Evolutionary conservation across 2,797 vertebrate species (phyloP), one percentile per base, ranked within the genome.

Genomic region (Enteromius treurensis): DNA sequence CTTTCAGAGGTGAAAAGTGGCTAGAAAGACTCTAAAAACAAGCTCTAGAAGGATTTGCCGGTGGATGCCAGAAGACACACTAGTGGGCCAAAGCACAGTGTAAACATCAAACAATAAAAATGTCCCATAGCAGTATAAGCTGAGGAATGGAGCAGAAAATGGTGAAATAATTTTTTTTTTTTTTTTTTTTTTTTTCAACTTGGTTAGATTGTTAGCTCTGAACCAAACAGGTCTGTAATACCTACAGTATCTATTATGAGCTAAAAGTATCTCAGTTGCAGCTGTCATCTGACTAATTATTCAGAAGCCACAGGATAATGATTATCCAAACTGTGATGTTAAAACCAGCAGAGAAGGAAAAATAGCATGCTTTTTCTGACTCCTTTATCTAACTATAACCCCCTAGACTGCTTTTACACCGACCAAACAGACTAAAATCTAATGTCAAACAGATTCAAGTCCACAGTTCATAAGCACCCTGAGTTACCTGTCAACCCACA

Each of bases 1-100:
- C 80, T 81, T 81, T 64, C 69, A 81, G 29, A 82, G 71, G 60
- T 75, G 60, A 65, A 82, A 82, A 73, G 40, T 73, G 79, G 55
- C 80, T 10, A 23, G 71, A 53, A 75, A 75, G 45, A 32, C 47
- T 82, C 23, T 45, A 67, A 76, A 82, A 76, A 53, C 62, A 82
- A 82, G 60, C 15, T 76, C 47, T 40, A 67, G 60, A 75, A 26
- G 73, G 73, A 82, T 55, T 74, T 65, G 26, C 4, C 5, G 1
- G 42, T 45, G 40, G 23, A 82, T 67, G 60, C 81, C 55, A 58
- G 32, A 76, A 64, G 32, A 76, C 53, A 76, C 81, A 67, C 7
- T 14, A 45, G n/a, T 76, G 62, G 73, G 32, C 47, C 71, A 76
- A 64, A 64, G 9, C 40, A 67, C 60, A 82, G 53, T 40, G 26